Evolutionary conservation across 2,888 invertebrate species (phyloP).

Genomic region (Epirrhoe alternata): DNA sequence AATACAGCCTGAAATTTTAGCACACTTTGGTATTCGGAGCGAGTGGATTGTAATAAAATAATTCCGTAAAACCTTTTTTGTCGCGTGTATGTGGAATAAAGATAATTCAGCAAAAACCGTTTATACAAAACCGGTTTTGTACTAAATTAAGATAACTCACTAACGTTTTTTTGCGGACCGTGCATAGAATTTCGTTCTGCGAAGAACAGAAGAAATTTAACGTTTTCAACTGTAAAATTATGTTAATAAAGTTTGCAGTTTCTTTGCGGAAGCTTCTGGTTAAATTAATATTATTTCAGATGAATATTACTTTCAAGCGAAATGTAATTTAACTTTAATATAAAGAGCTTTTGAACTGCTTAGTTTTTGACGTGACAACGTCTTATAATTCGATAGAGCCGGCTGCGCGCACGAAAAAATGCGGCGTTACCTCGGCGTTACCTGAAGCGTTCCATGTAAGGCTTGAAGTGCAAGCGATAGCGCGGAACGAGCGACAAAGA

Average conservation of each 20-base stretch:
- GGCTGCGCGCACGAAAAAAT: too few relatives aligned
- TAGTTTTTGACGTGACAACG: too few relatives aligned
- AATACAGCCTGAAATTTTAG: background rate
- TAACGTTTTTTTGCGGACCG: slow-evolving; percentile 3
- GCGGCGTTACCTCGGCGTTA: too few relatives aligned
- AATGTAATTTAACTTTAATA: background rate
- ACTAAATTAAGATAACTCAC: slow-evolving; percentile 1
- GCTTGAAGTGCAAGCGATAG: too few relatives aligned
- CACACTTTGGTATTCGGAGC: slow-evolving; percentile 8
- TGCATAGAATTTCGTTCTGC: slow-evolving; percentile 9
- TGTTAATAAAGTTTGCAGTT: slow-evolving; percentile 12
- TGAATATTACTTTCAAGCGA: background rate
- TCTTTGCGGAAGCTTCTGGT: slow-evolving; percentile 13
- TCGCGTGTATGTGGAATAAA: slow-evolving; percentile 4
- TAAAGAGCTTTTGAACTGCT: background rate
- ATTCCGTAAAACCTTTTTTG: slow-evolving; percentile 3
- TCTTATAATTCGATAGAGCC: too few relatives aligned
- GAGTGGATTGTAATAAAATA: slow-evolving; percentile 16
- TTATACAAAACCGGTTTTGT: background rate
- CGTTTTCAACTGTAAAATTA: slow-evolving; percentile 22
- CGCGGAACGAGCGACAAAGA: too few relatives aligned
- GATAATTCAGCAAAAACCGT: slow-evolving; percentile 20
- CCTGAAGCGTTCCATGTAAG: too few relatives aligned
- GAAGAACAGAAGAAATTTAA: slow-evolving; percentile 17
- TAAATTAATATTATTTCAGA: slow-evolving; percentile 6